Evolutionary conservation across 2,888 invertebrate genomes (phyloP).

Genomic region (Stegana nigrithorax): DNA sequence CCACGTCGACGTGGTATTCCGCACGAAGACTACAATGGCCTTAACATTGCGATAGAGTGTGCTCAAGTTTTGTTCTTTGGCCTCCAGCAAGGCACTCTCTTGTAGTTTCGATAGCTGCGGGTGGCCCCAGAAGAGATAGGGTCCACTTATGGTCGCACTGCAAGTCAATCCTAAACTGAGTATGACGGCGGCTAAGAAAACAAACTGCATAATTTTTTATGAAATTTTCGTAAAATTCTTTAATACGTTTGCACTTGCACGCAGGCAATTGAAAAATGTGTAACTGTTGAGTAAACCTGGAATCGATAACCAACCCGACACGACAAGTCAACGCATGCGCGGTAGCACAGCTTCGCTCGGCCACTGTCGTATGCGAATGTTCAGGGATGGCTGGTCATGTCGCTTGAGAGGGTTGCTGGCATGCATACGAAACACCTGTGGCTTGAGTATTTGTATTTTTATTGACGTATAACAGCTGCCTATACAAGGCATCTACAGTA

Average conservation of each 20-base stretch:
- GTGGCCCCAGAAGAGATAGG: slow-evolving; percentile 74
- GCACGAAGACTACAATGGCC: slow-evolving; percentile 73
- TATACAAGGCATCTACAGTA: slow-evolving; percentile 17
- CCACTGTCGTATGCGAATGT: background rate
- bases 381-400: background rate
- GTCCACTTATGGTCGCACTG: slow-evolving; percentile 72
- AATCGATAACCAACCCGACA: too few species aligned
- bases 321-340: background rate
- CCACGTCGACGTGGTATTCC: slow-evolving; percentile 72
- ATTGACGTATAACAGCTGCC: slow-evolving; percentile 23
- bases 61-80: slow-evolving; percentile 72
- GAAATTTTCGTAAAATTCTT: slow-evolving; percentile 10
- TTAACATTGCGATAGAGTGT: slow-evolving; percentile 72
- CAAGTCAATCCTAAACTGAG: slow-evolving; percentile 47
- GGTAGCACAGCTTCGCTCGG: background rate
- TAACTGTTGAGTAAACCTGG: slow-evolving; percentile 29
- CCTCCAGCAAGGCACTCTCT: slow-evolving; percentile 70
- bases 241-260: background rate
- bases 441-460: slow-evolving; percentile 12
- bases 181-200: too few species aligned
- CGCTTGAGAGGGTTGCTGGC: background rate
- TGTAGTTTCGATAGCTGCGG: slow-evolving; percentile 70
- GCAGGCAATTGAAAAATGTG: slow-evolving; percentile 31
- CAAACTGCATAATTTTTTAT: slow-evolving; percentile 46
- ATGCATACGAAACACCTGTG: background rate